Conservation (phyloP, 2,797 vertebrate species). For the Microchirus variegatus region DNA sequence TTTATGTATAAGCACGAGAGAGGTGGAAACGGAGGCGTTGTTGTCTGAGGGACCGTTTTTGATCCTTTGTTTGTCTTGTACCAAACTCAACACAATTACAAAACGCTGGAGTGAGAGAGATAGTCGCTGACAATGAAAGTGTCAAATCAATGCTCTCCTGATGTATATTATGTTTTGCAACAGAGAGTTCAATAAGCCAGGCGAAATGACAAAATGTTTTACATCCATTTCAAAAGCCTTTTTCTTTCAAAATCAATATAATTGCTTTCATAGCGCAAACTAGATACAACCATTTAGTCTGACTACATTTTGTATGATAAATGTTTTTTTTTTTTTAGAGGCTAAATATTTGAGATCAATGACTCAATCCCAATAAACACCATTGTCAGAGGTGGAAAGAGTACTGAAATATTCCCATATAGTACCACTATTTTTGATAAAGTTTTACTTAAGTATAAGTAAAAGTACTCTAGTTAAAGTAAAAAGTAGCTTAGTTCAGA, state of each 20-base stretch:
- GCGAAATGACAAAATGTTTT: slow-evolving; percentile 50
- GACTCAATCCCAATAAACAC: background rate
- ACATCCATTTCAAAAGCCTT: slow-evolving; percentile 41
- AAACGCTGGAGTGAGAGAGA: slow-evolving; percentile 30
- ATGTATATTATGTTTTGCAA: slow-evolving; percentile 49
- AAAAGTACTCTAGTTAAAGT: too few relatives aligned
- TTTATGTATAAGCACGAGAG: slow-evolving; percentile 24
- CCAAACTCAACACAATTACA: slow-evolving; percentile 53
- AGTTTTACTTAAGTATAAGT: too few relatives aligned
- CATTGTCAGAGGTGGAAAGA: too few relatives aligned
- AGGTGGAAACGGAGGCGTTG: slow-evolving; percentile 29
- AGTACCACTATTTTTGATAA: too few relatives aligned
- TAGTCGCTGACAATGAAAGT: slow-evolving; percentile 44
- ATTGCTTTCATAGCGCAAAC: slow-evolving; percentile 50
- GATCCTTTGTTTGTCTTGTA: slow-evolving; percentile 66
- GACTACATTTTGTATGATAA: slow-evolving; percentile 42
- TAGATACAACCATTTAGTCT: slow-evolving; percentile 52
- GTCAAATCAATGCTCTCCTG: slow-evolving; percentile 52
- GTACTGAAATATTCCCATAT: too few relatives aligned
- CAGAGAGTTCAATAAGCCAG: slow-evolving; percentile 43
- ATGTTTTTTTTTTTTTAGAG: slow-evolving; percentile 31
- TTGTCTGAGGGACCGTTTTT: slow-evolving; percentile 60
- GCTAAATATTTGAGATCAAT: slow-evolving; percentile 38
- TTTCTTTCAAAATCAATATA: slow-evolving; percentile 54
- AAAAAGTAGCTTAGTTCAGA: too few relatives aligned